Conservation (phyloP, 2,888 invertebrate species). For the Synanthedon myopaeformis region DNA sequence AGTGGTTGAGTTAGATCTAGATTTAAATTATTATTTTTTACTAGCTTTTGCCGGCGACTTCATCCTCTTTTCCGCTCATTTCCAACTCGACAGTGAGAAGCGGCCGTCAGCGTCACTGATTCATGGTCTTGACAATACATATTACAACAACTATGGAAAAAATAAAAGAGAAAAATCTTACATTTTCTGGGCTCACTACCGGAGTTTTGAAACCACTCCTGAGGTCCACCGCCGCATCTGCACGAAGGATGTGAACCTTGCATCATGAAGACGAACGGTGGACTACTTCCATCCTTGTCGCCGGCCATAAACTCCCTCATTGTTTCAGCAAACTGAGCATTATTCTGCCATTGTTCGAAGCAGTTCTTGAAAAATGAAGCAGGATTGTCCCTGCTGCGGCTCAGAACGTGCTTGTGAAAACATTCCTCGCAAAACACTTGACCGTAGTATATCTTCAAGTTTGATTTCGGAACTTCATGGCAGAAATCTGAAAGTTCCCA, state of each 20-base stretch:
- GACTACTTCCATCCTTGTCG: slow-evolving; percentile 19
- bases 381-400: slow-evolving; percentile 40
- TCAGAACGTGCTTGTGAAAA: slow-evolving; percentile 44
- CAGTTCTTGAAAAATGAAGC: slow-evolving; percentile 53
- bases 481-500: slow-evolving; percentile 36
- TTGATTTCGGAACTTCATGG: slow-evolving; percentile 35
- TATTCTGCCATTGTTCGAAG: slow-evolving; percentile 56
- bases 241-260: slow-evolving; percentile 40
- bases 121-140: too few species aligned
- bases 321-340: slow-evolving; percentile 36
- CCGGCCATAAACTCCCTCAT: slow-evolving; percentile 47
- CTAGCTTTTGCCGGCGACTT: too few species aligned
- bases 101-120: too few species aligned
- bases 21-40: too few species aligned
- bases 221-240: slow-evolving; percentile 33
- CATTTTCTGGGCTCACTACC: slow-evolving; percentile 48
- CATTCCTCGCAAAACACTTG: slow-evolving; percentile 60
- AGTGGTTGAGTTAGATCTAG: too few species aligned
- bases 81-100: too few species aligned
- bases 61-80: too few species aligned
- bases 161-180: slow-evolving; percentile 13
- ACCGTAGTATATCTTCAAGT: slow-evolving; percentile 55
- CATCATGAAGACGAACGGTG: slow-evolving; percentile 52
- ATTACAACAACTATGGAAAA: not conserved
- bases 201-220: slow-evolving; percentile 29